A percentile compares a stretch with the other conserved stretches of the same genome.
Evolutionary conservation across 2,888 invertebrate species (phyloP).

Genomic region (Argyra leucocephala): DNA sequence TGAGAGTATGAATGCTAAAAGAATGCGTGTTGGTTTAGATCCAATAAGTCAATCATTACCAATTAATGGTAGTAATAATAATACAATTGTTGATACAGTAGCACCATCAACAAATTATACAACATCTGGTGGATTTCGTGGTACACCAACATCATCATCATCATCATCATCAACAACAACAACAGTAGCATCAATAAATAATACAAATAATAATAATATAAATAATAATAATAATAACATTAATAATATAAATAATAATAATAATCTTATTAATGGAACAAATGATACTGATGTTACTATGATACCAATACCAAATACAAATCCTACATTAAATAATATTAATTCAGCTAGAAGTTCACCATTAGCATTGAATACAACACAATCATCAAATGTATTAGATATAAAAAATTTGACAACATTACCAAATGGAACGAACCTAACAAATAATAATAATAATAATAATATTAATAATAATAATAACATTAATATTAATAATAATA

Average conservation of each 20-base stretch:
- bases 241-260: background rate
- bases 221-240: slow-evolving; percentile 25
- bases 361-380: slow-evolving; percentile 37
- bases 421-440: slow-evolving; percentile 5
- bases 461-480: background rate
- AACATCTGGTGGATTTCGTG: slow-evolving; percentile 20
- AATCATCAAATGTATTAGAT: slow-evolving; percentile 32
- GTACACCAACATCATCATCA: slow-evolving; percentile 16
- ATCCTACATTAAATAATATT: slow-evolving; percentile 30
- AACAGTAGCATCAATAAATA: slow-evolving; percentile 18
- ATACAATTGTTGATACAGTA: slow-evolving; percentile 29
- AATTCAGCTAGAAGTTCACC: slow-evolving; percentile 42
- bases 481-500: background rate
- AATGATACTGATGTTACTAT: slow-evolving; percentile 31
- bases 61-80: slow-evolving; percentile 37
- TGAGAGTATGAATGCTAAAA: slow-evolving; percentile 92
- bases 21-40: slow-evolving; percentile 91
- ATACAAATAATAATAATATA: slow-evolving; percentile 30
- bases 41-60: slow-evolving; percentile 86
- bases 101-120: slow-evolving; percentile 19
- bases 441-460: slow-evolving; percentile 9
- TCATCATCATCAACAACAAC: slow-evolving; percentile 15
- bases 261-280: slow-evolving; percentile 21
- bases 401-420: slow-evolving; percentile 15
- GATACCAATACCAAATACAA: slow-evolving; percentile 30